These are phyloP conservation scores for Antrozous pallidus DNA, from an alignment of 2,797 vertebrate species.

Conservation along the genomic window DNA sequence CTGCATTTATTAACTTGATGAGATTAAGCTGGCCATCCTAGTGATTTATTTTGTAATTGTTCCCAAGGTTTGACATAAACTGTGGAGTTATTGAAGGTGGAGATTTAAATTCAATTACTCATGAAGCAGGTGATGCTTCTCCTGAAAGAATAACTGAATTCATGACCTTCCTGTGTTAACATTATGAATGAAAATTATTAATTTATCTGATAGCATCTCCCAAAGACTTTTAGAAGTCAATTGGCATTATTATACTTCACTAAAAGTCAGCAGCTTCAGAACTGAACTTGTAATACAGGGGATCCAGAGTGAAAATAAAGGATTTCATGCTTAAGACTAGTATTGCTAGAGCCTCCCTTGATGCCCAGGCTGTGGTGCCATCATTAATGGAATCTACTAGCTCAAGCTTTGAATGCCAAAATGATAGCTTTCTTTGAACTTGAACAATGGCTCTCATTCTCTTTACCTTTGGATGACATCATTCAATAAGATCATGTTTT, in stretches of 20 bases:
- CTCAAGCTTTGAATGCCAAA: slow-evolving; percentile 8
- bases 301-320: slow-evolving; percentile 46
- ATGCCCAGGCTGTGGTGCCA: background rate
- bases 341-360: background rate
- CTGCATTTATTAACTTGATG: slow-evolving; percentile 45
- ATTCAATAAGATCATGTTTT: slow-evolving; percentile 22
- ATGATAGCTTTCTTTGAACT: slow-evolving; percentile 34
- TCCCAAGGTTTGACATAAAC: slow-evolving; percentile 50
- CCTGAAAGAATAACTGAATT: slow-evolving; percentile 60
- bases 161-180: slow-evolving; percentile 34
- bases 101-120: slow-evolving; percentile 68
- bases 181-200: slow-evolving; percentile 62
- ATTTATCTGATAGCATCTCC: slow-evolving; percentile 65
- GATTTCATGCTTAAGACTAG: slow-evolving; percentile 51
- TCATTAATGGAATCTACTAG: background rate
- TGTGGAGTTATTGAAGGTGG: slow-evolving; percentile 53
- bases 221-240: slow-evolving; percentile 65
- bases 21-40: slow-evolving; percentile 56
- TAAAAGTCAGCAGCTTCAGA: slow-evolving; percentile 52
- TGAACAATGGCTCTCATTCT: slow-evolving; percentile 26
- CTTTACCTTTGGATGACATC: slow-evolving; percentile 16
- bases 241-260: slow-evolving; percentile 38
- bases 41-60: slow-evolving; percentile 59
- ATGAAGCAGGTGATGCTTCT: slow-evolving; percentile 67
- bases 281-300: slow-evolving; percentile 46